Evolutionary conservation across 2,797 vertebrate genomes (phyloP).

Genomic region (Pachyuromys duprasi): DNA sequence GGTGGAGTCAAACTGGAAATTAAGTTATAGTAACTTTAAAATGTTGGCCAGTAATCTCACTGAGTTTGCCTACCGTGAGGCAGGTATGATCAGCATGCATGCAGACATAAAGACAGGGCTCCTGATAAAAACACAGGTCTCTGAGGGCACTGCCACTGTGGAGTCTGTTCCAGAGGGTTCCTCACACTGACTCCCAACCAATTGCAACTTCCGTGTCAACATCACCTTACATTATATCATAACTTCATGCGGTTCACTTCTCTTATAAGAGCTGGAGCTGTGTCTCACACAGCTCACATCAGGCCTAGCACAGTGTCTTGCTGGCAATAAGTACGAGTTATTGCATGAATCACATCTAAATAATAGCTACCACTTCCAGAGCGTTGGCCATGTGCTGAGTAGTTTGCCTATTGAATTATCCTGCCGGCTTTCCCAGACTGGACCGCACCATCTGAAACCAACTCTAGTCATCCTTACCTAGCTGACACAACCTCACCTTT

Average conservation of each 20-base stretch:
- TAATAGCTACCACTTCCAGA: slow-evolving; percentile 32
- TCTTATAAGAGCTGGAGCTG: background rate
- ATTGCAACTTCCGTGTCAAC: background rate
- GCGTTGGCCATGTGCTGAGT: background rate
- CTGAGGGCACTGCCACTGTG: background rate
- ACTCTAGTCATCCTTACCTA: background rate
- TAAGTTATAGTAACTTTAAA: background rate
- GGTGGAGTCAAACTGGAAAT: background rate
- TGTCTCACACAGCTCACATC: background rate
- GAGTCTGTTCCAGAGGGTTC: background rate
- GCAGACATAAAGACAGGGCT: background rate
- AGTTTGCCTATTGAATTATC: background rate
- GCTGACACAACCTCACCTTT: background rate
- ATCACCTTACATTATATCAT: background rate
- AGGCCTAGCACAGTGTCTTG: background rate
- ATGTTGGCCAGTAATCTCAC: background rate
- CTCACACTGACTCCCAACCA: background rate
- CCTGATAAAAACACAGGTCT: background rate
- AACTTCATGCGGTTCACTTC: background rate
- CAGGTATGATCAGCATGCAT: background rate
- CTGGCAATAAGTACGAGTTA: background rate
- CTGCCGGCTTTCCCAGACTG: slow-evolving; percentile 9
- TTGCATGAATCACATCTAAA: background rate
- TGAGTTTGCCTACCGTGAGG: background rate
- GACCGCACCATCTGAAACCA: background rate